Conservation (phyloP, 2,113 vertebrate species). For the Cinclus cinclus region DNA sequence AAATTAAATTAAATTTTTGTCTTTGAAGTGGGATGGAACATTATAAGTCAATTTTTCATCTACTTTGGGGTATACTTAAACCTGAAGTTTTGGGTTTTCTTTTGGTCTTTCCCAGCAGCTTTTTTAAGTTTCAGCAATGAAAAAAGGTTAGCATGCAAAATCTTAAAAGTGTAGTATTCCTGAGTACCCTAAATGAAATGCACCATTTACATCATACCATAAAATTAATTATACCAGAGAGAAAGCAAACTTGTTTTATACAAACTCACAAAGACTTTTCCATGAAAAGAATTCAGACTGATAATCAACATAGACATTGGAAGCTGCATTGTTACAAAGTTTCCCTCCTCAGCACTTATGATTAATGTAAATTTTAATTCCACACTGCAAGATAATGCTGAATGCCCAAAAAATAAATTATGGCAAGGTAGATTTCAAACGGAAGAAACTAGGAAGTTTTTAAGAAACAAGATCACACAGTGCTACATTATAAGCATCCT, state of each 20-base stretch:
- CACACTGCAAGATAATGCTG: not conserved
- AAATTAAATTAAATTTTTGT: not conserved
- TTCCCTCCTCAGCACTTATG: not conserved
- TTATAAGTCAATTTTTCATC: not conserved
- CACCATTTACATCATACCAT: not conserved
- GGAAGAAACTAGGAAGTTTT: not conserved
- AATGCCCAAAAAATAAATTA: not conserved
- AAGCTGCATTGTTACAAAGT: not conserved
- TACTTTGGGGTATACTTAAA: not conserved
- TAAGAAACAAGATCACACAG: not conserved
- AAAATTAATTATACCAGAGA: slow-evolving; percentile 40
- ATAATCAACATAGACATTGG: not conserved
- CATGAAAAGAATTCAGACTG: not conserved
- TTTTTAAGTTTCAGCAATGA: not conserved
- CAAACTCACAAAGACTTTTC: not conserved
- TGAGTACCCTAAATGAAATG: not conserved
- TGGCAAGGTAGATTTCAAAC: not conserved
- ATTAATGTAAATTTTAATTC: not conserved
- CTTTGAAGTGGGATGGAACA: not conserved
- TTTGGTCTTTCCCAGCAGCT: not conserved
- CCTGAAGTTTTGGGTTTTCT: not conserved
- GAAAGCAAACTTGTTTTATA: not conserved
- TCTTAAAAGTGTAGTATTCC: not conserved
- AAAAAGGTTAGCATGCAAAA: not conserved
- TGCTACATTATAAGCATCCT: not conserved